Conservation (phyloP, 2,888 invertebrate genomes). For the Hyppa rectilinea region DNA sequence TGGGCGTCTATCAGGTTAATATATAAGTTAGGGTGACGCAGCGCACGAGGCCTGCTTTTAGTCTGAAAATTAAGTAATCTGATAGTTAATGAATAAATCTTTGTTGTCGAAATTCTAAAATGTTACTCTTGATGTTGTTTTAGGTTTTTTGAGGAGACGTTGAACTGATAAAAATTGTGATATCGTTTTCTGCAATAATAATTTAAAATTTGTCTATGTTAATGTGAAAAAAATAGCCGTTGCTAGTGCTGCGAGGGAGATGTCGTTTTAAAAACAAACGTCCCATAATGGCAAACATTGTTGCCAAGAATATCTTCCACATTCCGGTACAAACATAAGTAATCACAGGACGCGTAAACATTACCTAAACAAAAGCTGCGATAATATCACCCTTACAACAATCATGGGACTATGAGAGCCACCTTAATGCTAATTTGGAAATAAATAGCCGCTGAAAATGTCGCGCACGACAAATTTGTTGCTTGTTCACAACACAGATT, state of each 20-base stretch:
- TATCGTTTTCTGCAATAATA: too few relatives aligned
- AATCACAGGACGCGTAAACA: slow-evolving; percentile 12
- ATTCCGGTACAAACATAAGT: background rate
- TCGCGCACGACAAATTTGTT: slow-evolving; percentile 70
- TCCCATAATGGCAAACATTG: background rate
- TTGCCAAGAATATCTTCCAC: background rate
- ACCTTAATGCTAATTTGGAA: slow-evolving; percentile 59
- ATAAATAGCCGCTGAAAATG: slow-evolving; percentile 63
- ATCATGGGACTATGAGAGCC: slow-evolving; percentile 29
- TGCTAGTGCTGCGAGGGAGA: too few relatives aligned
- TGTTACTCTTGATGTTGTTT: background rate
- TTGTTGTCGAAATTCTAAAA: background rate
- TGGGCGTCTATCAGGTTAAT: slow-evolving; percentile 9
- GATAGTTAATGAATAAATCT: background rate
- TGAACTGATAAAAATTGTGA: background rate
- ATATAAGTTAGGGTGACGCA: background rate
- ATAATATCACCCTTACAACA: slow-evolving; percentile 29
- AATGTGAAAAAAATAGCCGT: too few relatives aligned
- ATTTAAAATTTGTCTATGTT: too few relatives aligned
- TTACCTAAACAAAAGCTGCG: slow-evolving; percentile 27
- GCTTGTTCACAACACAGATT: slow-evolving; percentile 74
- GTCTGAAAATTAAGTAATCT: background rate
- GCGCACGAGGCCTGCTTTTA: background rate
- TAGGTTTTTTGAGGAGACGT: background rate
- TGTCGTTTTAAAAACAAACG: background rate